Evolutionary conservation across 2,888 invertebrate genomes (phyloP), one percentile per base, ranked within the genome.

Genomic region (Drosophila meridionalis): DNA sequence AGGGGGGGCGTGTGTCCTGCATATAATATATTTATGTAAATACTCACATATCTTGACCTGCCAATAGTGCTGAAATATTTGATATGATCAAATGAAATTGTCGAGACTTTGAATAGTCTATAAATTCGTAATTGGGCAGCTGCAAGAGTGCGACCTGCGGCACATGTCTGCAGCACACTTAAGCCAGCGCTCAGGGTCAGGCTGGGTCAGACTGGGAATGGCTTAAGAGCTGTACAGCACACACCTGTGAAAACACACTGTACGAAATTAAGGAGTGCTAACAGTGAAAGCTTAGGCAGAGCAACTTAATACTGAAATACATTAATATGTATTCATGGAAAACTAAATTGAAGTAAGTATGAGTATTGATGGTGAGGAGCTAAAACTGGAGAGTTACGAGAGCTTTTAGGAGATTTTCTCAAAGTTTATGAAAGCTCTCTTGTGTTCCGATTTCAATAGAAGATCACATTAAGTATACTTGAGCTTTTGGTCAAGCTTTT

Each of bases 121-220:
- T 71, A 61, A 82, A 82, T 68, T 61, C 50, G 52, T 72, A 82
- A 80, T 79, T 61, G 66, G 28, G 55, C 68, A 82, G 58, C 64
- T 64, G 66, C 55, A 56, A 60, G 48, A 70, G 47, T 53, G 57
- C 32, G 50, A 52, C 20, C 36, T 30, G 26, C 9, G 30, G 45
- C 26, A n/a, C 5, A 20, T 42, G 30, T 42, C 42, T 32, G 11
- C 42, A 28, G 36, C 12, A n/a, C 34, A 45, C 43, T 47, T 65
- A 60, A 77, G 64, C 56, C 64, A 34, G 52, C 42, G 47, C 36
- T 40, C 20, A 42, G 58, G 78, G 60, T 61, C 65, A 56, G 60
- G 57, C 55, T 12, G 62, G 55, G 34, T 76, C 11, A 57, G 28
- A 38, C 43, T 36, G 43, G 43, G 72, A 5, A 34, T 26, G 45